Conservation (phyloP, 2,113 vertebrate species). For the Oxyruncus cristatus region DNA sequence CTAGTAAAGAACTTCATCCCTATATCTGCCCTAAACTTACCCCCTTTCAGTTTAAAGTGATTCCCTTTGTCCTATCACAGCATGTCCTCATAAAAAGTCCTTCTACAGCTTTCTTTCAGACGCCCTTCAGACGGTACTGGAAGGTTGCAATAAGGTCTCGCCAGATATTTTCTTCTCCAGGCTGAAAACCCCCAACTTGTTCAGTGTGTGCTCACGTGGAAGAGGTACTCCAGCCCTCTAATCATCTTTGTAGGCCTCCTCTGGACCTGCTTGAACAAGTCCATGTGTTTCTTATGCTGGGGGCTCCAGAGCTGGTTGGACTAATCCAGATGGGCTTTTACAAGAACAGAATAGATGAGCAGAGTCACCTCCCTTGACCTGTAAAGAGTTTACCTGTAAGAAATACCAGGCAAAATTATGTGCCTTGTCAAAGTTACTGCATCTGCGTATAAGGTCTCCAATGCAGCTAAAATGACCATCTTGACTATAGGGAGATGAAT, state of each 20-base stretch:
- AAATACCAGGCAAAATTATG: background rate
- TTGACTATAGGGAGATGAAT: background rate
- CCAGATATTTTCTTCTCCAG: background rate
- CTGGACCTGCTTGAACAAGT: background rate
- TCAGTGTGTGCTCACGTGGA: rapidly evolving
- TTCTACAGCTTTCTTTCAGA: background rate
- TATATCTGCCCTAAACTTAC: background rate
- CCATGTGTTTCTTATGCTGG: background rate
- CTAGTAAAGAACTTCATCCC: background rate
- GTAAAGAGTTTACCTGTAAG: background rate
- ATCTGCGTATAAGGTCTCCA: background rate
- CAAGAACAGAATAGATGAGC: rapidly evolving
- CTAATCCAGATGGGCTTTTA: background rate
- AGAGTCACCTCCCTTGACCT: background rate
- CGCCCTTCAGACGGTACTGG: background rate
- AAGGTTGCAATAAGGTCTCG: background rate
- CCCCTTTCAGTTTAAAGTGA: background rate
- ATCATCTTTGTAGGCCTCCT: background rate
- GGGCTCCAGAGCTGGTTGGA: background rate
- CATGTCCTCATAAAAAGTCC: background rate
- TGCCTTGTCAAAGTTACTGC: background rate
- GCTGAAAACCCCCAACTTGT: background rate
- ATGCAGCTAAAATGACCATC: background rate
- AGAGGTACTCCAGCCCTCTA: background rate
- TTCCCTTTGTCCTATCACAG: background rate